Conservation (phyloP, 2,113 vertebrate species). For the Anhinga rufa region DNA sequence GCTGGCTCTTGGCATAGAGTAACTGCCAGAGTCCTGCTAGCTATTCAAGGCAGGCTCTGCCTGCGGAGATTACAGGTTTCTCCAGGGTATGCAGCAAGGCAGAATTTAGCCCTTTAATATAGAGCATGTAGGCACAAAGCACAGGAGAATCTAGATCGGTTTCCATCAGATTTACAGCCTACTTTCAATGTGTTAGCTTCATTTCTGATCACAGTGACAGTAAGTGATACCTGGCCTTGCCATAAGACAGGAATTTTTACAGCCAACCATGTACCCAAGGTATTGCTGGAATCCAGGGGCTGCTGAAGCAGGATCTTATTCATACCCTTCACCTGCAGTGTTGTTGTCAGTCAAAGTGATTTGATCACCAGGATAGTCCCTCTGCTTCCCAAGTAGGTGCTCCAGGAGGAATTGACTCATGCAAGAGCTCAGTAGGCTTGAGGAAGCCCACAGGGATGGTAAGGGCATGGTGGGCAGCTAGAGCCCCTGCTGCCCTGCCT, state of each 20-base stretch:
- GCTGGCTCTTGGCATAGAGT: background rate
- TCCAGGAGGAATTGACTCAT: background rate
- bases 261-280: background rate
- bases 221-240: background rate
- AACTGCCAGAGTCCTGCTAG: background rate
- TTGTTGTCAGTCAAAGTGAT: background rate
- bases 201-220: background rate
- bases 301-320: background rate
- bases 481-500: background rate
- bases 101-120: background rate
- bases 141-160: background rate
- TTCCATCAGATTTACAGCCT: background rate
- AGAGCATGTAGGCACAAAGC: background rate
- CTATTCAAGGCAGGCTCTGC: background rate
- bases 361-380: background rate
- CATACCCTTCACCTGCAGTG: background rate
- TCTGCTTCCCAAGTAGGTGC: background rate
- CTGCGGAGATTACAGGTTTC: background rate
- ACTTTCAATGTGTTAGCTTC: background rate
- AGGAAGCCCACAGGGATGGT: background rate
- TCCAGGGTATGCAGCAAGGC: background rate
- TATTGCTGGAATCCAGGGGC: background rate
- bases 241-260: background rate
- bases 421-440: background rate
- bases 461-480: background rate